Conservation (phyloP, 2,888 invertebrate genomes). For the Alviniconcha strummeri region DNA sequence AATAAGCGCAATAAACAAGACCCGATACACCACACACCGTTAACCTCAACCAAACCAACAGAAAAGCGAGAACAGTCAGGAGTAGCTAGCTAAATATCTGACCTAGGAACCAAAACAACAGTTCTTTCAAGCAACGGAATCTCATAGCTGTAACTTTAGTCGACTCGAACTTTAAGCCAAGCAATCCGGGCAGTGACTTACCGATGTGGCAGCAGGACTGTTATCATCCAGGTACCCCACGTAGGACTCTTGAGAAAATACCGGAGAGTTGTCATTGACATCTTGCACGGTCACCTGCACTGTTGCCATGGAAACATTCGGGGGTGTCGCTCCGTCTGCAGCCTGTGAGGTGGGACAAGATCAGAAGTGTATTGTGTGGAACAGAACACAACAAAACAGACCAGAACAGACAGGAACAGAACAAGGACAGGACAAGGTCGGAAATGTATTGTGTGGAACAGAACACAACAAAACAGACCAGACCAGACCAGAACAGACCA, state of each 20-base stretch:
- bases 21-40: too few relatives aligned
- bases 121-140: too few relatives aligned
- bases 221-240: slow-evolving; percentile 24
- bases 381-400: not conserved
- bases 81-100: too few relatives aligned
- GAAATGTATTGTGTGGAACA: too few relatives aligned
- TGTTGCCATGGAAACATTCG: slow-evolving; percentile 26
- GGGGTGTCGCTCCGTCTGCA: slow-evolving; percentile 90
- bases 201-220: slow-evolving; percentile 10
- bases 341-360: slow-evolving; percentile 77
- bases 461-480: not conserved
- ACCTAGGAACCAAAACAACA: too few relatives aligned
- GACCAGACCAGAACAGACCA: not conserved
- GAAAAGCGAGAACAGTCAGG: too few relatives aligned
- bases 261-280: slow-evolving; percentile 42
- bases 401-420: not conserved
- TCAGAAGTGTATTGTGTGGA: not conserved
- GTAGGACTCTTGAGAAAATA: slow-evolving; percentile 17
- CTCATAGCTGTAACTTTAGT: too few relatives aligned
- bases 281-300: slow-evolving; percentile 43
- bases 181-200: not conserved
- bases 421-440: not conserved
- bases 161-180: too few relatives aligned
- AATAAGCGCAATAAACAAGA: too few relatives aligned
- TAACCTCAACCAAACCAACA: too few relatives aligned